Evolutionary conservation across 1,140 invertebrate genomes (phyloP).

Genomic region (Scaptomyza hsui): DNA sequence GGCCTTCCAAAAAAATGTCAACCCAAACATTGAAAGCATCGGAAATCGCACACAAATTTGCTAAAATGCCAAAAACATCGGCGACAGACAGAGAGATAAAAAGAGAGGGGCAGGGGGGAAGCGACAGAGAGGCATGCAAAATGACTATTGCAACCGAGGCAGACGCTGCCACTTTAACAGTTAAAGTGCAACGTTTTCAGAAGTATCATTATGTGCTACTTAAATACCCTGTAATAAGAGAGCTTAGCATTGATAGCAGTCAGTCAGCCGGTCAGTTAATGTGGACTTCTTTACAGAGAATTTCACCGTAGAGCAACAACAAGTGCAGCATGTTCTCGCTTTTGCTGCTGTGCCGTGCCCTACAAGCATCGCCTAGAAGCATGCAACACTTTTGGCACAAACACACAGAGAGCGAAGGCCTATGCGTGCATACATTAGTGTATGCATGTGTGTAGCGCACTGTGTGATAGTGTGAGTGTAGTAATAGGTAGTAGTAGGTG

Average conservation of each 20-base stretch:
- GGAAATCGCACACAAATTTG: constrained; percentile 49
- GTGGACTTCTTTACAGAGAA: neutral
- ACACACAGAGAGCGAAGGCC: constrained; percentile 5
- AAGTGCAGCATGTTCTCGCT: neutral
- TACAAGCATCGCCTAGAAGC: constrained; percentile 33
- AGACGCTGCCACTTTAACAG: constrained; percentile 32
- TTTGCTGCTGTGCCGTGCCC: neutral
- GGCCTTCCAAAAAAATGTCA: constrained; percentile 19
- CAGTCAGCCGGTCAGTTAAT: neutral
- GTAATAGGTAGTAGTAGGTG: constrained; percentile 2
- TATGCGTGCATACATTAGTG: constrained; percentile 22
- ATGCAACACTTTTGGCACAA: constrained; percentile 48
- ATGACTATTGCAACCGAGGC: constrained; percentile 13
- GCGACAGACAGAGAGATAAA: constrained; percentile 12
- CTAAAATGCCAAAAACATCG: constrained; percentile 49
- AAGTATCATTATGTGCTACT: constrained; percentile 30
- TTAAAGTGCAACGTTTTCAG: constrained; percentile 53
- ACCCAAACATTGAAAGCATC: constrained; percentile 8
- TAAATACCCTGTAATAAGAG: constrained; percentile 26
- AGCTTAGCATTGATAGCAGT: neutral
- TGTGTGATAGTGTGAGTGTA: constrained; percentile 7
- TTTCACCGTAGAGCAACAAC: constrained; percentile 1
- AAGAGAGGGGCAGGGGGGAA: neutral
- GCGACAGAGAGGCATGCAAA: constrained; percentile 13
- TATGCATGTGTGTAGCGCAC: neutral